Base-by-base conservation (phyloP, 2,113 vertebrate genomes). In the Myanophis thanlyinensis region DNA sequence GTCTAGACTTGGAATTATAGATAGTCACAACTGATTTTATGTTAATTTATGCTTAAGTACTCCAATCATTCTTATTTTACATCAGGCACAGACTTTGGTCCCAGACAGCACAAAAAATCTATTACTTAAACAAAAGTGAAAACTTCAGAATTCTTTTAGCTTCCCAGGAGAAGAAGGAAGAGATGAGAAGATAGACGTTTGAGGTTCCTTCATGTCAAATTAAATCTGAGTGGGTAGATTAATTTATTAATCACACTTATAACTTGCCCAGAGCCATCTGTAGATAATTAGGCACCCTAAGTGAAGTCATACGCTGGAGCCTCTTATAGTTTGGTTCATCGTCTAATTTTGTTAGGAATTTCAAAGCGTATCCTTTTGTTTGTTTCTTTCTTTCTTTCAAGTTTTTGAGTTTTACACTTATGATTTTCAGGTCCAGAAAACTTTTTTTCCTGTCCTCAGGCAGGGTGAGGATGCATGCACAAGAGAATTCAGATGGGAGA, bases 401-500 rank as follows among this genome's bases (percentile, higher is more conserved):
- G 12, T 35, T 67, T 67, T 67, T 67, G 62, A 80, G 35, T 40
- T 80, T 80, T 80, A 44, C 18, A 80, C 7, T 22, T 80, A 44
- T 1, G 7, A 22, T 80, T 80, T 80, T 40, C 35, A 44, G 73
- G 2, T 44, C 35, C 73, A 80, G 35, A 80, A 6, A 40, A 9
- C 3, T 40, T 40, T 20, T 15, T 20, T 6, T 2, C 7, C 67
- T 80, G n/a, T 40, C 18, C n/a, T 40, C 73, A 80, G 35, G 22
- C 7, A 80, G 18, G 35, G 7, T 44, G 7, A 40, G 15, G 35
- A 8, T n/a, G 35, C 1, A 1, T 0, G 18, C 1, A 2, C 1
- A 18, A 80, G 5, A 44, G 18, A 22, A 22, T 8, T 44, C 18
- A 35, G 73, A 44, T 44, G 35, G 7, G 73, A 40, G 18, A 80